phyloP scores from a whole-genome alignment of 2,113 vertebrate genomes.

The Protomyctophum bolini region DNA sequence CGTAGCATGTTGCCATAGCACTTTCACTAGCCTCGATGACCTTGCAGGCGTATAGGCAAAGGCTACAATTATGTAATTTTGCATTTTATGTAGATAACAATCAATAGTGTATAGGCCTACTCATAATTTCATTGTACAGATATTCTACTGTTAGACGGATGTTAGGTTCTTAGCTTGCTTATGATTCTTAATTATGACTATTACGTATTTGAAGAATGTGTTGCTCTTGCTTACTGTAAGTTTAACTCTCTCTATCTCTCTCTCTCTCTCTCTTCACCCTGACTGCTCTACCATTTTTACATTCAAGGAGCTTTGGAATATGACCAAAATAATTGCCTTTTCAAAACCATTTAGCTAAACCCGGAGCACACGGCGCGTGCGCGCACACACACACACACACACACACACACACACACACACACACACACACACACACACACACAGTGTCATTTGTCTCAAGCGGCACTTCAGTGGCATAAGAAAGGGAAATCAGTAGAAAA shows the following conservation, averaged over 20 bases:
- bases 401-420: slow-evolving; percentile 6
- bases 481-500: background rate
- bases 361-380: slow-evolving; percentile 4
- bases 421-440: slow-evolving; percentile 3
- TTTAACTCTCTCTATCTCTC: slow-evolving; percentile 3
- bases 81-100: too few relatives aligned
- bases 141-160: too few relatives aligned
- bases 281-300: slow-evolving; percentile 19
- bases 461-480: slow-evolving; percentile 5
- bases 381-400: background rate
- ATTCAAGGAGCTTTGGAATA: slow-evolving; percentile 41
- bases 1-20: too few relatives aligned
- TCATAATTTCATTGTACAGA: too few relatives aligned
- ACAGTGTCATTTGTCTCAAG: slow-evolving; percentile 29
- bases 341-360: slow-evolving; percentile 31
- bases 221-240: too few relatives aligned
- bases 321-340: slow-evolving; percentile 50
- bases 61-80: too few relatives aligned
- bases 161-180: too few relatives aligned
- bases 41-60: too few relatives aligned
- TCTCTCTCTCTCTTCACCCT: background rate
- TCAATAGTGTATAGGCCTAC: too few relatives aligned
- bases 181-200: too few relatives aligned
- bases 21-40: too few relatives aligned
- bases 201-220: too few relatives aligned